Percentiles rank a stretch among this genome's conserved stretches.
These are phyloP conservation scores for Gephyroberyx darwinii DNA, from an alignment of 2,797 vertebrate species.

Conservation along the genomic window DNA sequence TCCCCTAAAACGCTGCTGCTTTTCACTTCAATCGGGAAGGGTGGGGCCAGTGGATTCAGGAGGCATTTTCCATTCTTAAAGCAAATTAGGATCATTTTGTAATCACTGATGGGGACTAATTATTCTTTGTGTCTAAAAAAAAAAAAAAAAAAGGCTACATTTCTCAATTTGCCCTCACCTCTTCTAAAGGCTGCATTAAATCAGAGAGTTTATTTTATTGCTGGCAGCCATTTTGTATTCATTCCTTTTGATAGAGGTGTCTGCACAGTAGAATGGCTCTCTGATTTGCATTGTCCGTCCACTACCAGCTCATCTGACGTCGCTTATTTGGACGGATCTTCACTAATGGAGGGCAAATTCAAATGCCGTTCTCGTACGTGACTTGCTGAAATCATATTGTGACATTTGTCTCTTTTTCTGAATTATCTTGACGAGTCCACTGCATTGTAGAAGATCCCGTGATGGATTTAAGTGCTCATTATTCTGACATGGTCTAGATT, in stretches of 20 bases:
- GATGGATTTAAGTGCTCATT: constrained; percentile 18
- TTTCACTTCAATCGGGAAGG: constrained; percentile 64
- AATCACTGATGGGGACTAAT: constrained; percentile 66
- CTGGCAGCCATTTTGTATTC: constrained; percentile 70
- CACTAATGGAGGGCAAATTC: constrained; percentile 23
- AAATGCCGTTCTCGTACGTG: constrained; percentile 23
- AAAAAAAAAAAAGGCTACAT: constrained; percentile 1
- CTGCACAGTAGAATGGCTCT: constrained; percentile 41
- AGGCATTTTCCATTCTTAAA: constrained; percentile 52
- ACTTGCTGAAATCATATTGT: neutral
- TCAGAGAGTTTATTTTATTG: constrained; percentile 54
- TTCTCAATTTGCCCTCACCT: constrained; percentile 46
- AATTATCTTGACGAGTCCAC: neutral
- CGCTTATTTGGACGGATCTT: constrained; percentile 11
- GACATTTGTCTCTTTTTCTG: neutral
- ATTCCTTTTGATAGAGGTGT: constrained; percentile 49
- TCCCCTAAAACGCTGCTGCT: constrained; percentile 63
- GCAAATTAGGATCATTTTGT: constrained; percentile 70
- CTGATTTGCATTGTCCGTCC: constrained; percentile 55
- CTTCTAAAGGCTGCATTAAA: constrained; percentile 48
- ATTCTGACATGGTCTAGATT: constrained; percentile 24
- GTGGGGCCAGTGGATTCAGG: constrained; percentile 65
- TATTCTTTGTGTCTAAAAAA: constrained; percentile 39
- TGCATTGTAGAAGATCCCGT: constrained; percentile 6
- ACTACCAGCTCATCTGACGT: constrained; percentile 29